A percentile compares a stretch with the other conserved stretches of the same genome.
These are phyloP conservation scores for Lampris incognitus DNA, from an alignment of 2,113 vertebrate genomes.

Conservation along the genomic window DNA sequence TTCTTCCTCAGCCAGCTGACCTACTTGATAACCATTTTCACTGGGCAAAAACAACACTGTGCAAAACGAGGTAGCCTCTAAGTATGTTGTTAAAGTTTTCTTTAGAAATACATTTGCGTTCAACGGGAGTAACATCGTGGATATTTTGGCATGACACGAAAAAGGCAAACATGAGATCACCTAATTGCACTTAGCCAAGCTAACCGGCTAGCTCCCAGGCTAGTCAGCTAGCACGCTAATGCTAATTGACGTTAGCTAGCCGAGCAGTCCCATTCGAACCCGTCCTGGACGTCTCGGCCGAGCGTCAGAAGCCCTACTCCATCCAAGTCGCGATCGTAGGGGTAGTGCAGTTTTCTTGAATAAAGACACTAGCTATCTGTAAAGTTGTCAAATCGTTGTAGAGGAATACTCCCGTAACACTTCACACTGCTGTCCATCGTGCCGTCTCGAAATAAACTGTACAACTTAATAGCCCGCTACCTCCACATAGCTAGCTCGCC, in stretches of 20 bases:
- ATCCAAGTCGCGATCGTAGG: conserved; percentile 45
- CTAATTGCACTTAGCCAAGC: conserved; percentile 55
- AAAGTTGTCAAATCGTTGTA: conserved; percentile 26
- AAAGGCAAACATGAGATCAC: conserved; percentile 47
- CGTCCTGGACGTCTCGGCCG: conserved; percentile 51
- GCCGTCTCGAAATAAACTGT: conserved; percentile 46
- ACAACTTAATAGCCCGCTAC: conserved; percentile 59
- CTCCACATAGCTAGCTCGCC: conserved; percentile 46
- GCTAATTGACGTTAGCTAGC: conserved; percentile 70
- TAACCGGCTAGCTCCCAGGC: conserved; percentile 72
- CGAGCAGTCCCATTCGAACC: conserved; percentile 61
- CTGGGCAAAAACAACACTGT: conserved; percentile 26
- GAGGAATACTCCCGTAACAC: conserved; percentile 18
- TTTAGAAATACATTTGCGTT: too few relatives aligned
- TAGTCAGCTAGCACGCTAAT: conserved; percentile 61
- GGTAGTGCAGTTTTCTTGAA: conserved; percentile 19
- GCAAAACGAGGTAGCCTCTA: too few relatives aligned
- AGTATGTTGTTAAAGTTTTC: too few relatives aligned
- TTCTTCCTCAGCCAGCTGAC: conserved; percentile 27
- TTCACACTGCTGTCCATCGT: conserved; percentile 55
- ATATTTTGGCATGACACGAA: not conserved
- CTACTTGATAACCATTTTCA: conserved; percentile 49
- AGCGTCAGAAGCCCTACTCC: conserved; percentile 62
- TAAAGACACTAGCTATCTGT: conserved; percentile 35
- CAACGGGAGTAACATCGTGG: not conserved